Base-by-base conservation (phyloP, 1,140 invertebrate species). In the Cataglyphis hispanica region DNA sequence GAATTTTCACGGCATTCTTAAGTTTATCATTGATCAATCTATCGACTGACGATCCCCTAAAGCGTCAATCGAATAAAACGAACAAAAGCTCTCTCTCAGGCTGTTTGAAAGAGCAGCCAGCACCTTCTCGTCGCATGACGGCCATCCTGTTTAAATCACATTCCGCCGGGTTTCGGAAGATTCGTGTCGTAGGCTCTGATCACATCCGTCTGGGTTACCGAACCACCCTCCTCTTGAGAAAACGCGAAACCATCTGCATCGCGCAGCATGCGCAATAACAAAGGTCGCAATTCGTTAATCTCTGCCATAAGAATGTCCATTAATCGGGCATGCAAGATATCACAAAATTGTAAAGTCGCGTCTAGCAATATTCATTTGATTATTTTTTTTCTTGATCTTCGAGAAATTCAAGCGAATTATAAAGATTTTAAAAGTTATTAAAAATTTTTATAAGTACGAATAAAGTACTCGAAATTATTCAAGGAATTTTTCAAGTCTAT, bases 211-310 rank as follows among this genome's bases (percentile, higher is more conserved):
- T 99, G 98, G 31, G 98, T 97, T 60, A 99, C 98, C 91, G 97
- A 98, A 85, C 98, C 99, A 93, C 98, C 98, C 96, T 99, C 99
- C 96, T 99, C 99, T 97, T 99, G 99, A 22, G 99, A 99, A 96
- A 99, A 99, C 86, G 99, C 99, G 96, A 98, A 99, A 85, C 99
- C 99, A 97, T 99, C 98, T 99, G 96, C 80, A 86, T 86, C 75
- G 63, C 56, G 90, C 80, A 90, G 89, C 88, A 87, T 91, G 83
- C 80, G 66, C 86, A 91, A 91, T 80, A 91, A 89, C 19, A 92
- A 89, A 90, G 80, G 87, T 61, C 86, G 86, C 78, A 80, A 89
- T 63, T 61, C 43, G 84, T 90, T 90, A 87, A 70, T 66, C 10
- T 87, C 88, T 91, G 80, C 66, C 60, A 69, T 74, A 27, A 86